Evolutionary conservation across 2,888 invertebrate genomes (phyloP).

Genomic region (Pristionchus arcanus): DNA sequence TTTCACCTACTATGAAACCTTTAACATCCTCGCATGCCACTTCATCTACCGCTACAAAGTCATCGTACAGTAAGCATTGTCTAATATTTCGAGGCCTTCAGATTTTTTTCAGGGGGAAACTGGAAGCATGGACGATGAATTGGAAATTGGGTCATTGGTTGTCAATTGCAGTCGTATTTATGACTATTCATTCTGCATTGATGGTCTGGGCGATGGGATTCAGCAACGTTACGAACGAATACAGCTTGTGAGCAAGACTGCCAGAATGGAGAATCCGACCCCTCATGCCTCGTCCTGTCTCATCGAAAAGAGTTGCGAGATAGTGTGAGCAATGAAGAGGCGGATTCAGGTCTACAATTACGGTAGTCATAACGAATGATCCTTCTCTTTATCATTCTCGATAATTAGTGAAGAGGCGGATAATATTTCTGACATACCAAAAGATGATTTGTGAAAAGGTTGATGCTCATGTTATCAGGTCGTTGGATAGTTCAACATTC

Average conservation of each 20-base stretch:
- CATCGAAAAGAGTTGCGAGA: too few relatives aligned
- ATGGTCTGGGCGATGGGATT: not conserved
- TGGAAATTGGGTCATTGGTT: not conserved
- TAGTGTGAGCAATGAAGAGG: too few relatives aligned
- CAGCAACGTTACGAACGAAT: not conserved
- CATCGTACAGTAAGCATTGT: not conserved
- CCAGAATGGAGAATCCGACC: too few relatives aligned
- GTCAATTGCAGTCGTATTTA: not conserved
- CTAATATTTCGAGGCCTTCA: not conserved
- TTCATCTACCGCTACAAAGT: conserved; percentile 12
- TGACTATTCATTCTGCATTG: not conserved
- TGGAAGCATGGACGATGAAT: not conserved
- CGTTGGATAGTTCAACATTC: not conserved
- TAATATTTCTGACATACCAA: not conserved
- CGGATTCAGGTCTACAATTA: too few relatives aligned
- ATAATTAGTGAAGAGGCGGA: too few relatives aligned
- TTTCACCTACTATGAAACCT: not conserved
- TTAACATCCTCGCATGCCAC: not conserved
- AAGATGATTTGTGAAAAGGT: not conserved
- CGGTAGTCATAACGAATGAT: too few relatives aligned
- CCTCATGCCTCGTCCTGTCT: too few relatives aligned
- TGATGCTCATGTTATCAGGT: not conserved
- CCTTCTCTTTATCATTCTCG: too few relatives aligned
- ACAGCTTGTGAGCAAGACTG: not conserved
- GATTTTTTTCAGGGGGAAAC: not conserved